Evolutionary conservation across 2,888 invertebrate genomes (phyloP).

Genomic region (Agrochola macilenta): DNA sequence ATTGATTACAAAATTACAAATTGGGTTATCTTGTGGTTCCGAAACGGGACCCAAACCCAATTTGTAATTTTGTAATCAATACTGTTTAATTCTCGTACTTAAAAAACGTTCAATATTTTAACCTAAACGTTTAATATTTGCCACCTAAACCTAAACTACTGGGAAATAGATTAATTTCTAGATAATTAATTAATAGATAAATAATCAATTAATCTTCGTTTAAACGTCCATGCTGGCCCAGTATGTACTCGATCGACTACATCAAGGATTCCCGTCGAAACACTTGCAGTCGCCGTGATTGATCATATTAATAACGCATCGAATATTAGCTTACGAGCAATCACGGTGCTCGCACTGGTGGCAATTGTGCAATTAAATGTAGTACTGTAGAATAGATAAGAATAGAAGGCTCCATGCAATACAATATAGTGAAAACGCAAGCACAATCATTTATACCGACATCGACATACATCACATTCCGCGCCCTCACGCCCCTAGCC

Average conservation of each 20-base stretch:
- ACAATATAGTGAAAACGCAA: too few relatives aligned
- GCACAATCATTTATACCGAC: background rate
- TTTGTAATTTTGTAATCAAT: too few relatives aligned
- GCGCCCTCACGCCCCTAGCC: too few relatives aligned
- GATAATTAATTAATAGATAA: background rate
- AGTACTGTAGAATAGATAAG: background rate
- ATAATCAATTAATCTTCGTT: slow-evolving; percentile 11
- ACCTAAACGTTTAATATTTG: too few relatives aligned
- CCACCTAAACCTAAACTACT: background rate
- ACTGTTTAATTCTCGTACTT: too few relatives aligned
- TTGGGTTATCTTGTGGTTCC: background rate
- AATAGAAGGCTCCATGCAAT: background rate
- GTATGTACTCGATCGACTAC: background rate
- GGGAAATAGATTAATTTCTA: background rate
- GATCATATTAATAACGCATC: too few relatives aligned
- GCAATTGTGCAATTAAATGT: slow-evolving; percentile 48
- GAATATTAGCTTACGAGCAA: slow-evolving; percentile 20
- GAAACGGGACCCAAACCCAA: too few relatives aligned
- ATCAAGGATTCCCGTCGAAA: slow-evolving; percentile 9
- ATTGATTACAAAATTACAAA: too few relatives aligned
- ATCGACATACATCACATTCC: too few relatives aligned
- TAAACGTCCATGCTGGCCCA: background rate
- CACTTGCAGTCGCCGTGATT: slow-evolving; percentile 2
- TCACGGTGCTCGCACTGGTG: slow-evolving; percentile 22
- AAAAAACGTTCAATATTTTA: too few relatives aligned